Evolutionary conservation across 1,140 invertebrate genomes (phyloP).

Genomic region (Drosophila punjabiensis): DNA sequence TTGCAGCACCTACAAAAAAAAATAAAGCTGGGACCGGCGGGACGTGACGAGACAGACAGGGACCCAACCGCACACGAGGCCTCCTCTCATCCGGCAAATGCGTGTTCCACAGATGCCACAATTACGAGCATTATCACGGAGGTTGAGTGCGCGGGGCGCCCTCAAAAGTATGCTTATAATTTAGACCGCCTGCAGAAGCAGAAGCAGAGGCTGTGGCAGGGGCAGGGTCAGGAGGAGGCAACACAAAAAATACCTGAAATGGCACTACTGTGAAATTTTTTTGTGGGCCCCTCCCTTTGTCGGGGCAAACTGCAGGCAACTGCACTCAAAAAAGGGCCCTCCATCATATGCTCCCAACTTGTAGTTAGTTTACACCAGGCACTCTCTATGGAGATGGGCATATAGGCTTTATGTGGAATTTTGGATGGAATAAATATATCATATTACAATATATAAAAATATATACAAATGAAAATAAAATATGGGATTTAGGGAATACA

Average conservation of each 20-base stretch:
- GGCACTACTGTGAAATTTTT: conserved; percentile 29
- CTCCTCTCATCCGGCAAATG: conserved; percentile 44
- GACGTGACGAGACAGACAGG: conserved; percentile 11
- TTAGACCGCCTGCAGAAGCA: conserved; percentile 45
- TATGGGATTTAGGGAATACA: background rate
- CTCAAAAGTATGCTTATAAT: conserved; percentile 73
- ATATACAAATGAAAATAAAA: background rate
- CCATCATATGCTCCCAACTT: conserved; percentile 41
- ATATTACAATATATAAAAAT: background rate
- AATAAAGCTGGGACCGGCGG: background rate
- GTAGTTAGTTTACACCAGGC: conserved; percentile 7
- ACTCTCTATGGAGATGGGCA: background rate
- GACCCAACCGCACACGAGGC: conserved; percentile 18
- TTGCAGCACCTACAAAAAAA: conserved; percentile 31
- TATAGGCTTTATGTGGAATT: background rate
- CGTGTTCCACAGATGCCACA: conserved; percentile 58
- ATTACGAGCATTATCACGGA: conserved; percentile 64
- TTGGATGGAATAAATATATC: background rate
- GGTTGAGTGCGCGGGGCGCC: conserved; percentile 21
- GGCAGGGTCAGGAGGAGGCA: conserved; percentile 1
- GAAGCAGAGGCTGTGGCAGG: background rate
- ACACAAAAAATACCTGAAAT: conserved; percentile 36
- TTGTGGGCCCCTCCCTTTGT: conserved; percentile 36
- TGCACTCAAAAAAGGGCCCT: conserved; percentile 44
- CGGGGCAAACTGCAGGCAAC: conserved; percentile 42